phyloP scores from a whole-genome alignment of 1,140 invertebrate species.

The Tetramorium parvispinum region DNA sequence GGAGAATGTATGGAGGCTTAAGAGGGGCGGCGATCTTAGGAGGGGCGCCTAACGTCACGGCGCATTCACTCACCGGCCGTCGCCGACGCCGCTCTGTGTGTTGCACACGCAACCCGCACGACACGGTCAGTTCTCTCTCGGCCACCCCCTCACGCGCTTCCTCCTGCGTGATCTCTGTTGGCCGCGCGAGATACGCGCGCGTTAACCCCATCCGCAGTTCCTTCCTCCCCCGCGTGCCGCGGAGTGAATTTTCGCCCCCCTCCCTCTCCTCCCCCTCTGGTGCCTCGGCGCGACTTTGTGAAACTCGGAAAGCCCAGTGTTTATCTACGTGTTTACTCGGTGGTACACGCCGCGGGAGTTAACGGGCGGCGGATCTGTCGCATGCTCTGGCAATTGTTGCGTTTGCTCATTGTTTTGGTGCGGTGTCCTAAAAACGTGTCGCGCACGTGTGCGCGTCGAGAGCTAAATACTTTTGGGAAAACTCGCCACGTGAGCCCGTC shows the following conservation, averaged over 20 bases:
- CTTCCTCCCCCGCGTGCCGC: neutral
- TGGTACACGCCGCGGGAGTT: constrained; percentile 20
- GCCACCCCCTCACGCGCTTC: constrained; percentile 36
- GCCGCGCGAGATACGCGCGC: neutral
- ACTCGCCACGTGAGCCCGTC: neutral
- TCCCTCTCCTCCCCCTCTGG: too few relatives aligned
- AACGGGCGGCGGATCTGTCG: neutral
- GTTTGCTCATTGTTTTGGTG: constrained; percentile 28
- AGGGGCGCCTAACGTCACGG: constrained; percentile 81
- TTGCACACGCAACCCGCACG: constrained; percentile 78
- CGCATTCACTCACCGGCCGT: constrained; percentile 85
- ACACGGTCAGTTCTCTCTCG: constrained; percentile 79
- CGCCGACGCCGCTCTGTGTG: constrained; percentile 81
- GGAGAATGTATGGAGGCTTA: constrained; percentile 61
- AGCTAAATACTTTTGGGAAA: constrained; percentile 21
- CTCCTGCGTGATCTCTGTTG: neutral
- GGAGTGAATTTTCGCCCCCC: neutral
- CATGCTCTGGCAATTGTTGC: neutral
- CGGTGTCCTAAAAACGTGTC: constrained; percentile 25
- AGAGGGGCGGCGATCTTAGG: constrained; percentile 78
- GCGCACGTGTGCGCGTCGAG: neutral
- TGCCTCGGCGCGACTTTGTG: constrained; percentile 36
- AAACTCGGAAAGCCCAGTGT: constrained; percentile 44
- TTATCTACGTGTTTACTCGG: constrained; percentile 45
- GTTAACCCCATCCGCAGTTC: neutral